Conservation (phyloP, 2,888 invertebrate genomes). For the Eledone cirrhosa region DNA sequence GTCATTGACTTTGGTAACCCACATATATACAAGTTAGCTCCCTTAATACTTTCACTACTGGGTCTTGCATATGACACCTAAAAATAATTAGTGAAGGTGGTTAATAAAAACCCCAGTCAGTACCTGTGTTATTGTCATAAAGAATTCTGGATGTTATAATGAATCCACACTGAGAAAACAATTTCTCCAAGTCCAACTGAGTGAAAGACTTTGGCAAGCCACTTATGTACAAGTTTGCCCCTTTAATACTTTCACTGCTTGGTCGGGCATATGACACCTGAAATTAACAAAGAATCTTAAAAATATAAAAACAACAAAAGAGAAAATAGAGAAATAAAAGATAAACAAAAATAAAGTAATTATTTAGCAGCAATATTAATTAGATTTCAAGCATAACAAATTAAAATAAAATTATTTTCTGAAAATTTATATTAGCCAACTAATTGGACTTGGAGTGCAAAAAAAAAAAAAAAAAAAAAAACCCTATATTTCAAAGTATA, state of each 20-base stretch:
- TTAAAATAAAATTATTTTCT: constrained; percentile 17
- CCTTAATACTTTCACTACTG: constrained; percentile 68
- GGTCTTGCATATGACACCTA: constrained; percentile 68
- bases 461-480: no score
- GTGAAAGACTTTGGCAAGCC: constrained; percentile 67
- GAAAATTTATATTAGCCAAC: constrained; percentile 25
- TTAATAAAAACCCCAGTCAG: constrained; percentile 37
- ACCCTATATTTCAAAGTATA: constrained; percentile 12
- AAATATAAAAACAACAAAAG: constrained; percentile 49
- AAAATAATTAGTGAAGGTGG: constrained; percentile 46
- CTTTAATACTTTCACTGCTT: constrained; percentile 68
- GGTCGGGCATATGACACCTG: constrained; percentile 68
- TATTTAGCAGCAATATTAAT: constrained; percentile 28
- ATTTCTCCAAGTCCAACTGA: constrained; percentile 67
- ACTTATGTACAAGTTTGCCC: constrained; percentile 68
- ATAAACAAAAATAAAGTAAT: constrained; percentile 24
- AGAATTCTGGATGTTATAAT: constrained; percentile 68
- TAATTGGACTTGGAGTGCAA: constrained; percentile 28
- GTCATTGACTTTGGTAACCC: constrained; percentile 67
- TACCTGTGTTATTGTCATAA: constrained; percentile 68
- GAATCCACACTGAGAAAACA: constrained; percentile 66
- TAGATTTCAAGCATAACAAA: constrained; percentile 28
- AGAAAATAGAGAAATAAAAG: constrained; percentile 33
- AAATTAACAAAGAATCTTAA: constrained; percentile 52
- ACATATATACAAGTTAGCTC: constrained; percentile 68